Base-by-base conservation (phyloP, 2,113 vertebrate genomes). In the Conger conger region DNA sequence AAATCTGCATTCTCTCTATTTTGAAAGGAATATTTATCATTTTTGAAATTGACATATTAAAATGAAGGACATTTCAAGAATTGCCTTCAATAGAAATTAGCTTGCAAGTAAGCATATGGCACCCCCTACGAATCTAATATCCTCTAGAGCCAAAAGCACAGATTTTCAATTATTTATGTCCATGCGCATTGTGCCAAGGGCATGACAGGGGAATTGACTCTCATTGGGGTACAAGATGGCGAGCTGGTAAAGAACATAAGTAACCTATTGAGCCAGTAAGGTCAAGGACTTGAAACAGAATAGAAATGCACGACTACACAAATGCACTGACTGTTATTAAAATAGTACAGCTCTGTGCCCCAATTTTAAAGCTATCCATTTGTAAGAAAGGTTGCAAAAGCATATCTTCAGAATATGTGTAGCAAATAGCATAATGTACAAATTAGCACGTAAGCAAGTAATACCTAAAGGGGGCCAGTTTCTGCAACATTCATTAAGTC, bases 151-250 rank as follows among this genome's bases (percentile, higher is more conserved):
- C 68, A 33, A 73, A 73, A 33, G n/a, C 68, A 73, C 68, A 73
- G 68, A n/a, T 73, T 73, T 73, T 73, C 68, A 73, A 73, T 73
- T 73, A 73, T 73, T 73, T 73, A 73, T 73, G n/a, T 30, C 68
- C 68, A n/a, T 73, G 68, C 33, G 68, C n/a, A 33, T 73, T 73
- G 68, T 73, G 68, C 68, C 27, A 73, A 30, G 4, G 68, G 68
- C 27, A 73, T 73, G 68, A 73, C 27, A 33, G n/a, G 68, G n/a
- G 68, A 33, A 73, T 33, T 73, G 68, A 73, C 68, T 73, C 68
- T 73, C 68, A 73, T 30, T 33, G 68, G n/a, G 68, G 68, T 73
- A n/a, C 27, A 33, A 73, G 27, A 13, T 33, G n/a, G 68, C 27
- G 57, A 7, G 18, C 18, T 63, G 57, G 57, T 23, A 63, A 27